These are phyloP conservation scores for Myotis daubentonii DNA, from an alignment of 2,797 vertebrate genomes.

Conservation along the genomic window DNA sequence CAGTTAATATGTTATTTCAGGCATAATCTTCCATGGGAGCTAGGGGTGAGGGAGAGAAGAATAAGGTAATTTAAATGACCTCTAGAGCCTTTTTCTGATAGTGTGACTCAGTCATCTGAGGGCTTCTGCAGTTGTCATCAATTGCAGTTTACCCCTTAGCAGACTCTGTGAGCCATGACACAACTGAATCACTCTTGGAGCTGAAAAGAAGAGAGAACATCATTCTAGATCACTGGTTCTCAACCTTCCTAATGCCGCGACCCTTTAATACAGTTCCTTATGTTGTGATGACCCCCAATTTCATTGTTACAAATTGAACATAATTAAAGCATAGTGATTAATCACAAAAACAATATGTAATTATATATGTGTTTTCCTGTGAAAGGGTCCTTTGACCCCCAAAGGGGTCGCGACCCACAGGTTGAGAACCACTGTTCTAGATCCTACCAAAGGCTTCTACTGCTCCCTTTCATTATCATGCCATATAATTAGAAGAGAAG, in stretches of 20 bases:
- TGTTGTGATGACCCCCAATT: too few species aligned
- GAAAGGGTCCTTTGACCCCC: too few species aligned
- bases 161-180: neutral
- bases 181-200: neutral
- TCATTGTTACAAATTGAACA: too few species aligned
- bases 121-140: neutral
- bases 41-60: neutral
- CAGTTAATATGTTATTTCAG: slow-evolving; percentile 26
- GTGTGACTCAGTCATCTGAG: slow-evolving; percentile 1
- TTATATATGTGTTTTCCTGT: too few species aligned
- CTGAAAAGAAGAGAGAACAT: neutral
- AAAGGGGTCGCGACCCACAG: too few species aligned
- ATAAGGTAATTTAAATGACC: neutral
- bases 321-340: too few species aligned
- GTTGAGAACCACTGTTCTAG: neutral
- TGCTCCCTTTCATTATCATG: slow-evolving; percentile 27
- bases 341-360: too few species aligned
- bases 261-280: too few species aligned
- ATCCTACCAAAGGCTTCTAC: neutral
- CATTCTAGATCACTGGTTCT: neutral
- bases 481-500: slow-evolving; percentile 34
- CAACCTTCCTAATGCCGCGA: too few species aligned
- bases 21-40: neutral
- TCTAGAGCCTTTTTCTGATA: neutral
- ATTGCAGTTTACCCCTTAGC: neutral